Evolutionary conservation across 2,888 invertebrate genomes (phyloP), one percentile per base, ranked within the genome.

Genomic region (Pseudeuparius sepicola): DNA sequence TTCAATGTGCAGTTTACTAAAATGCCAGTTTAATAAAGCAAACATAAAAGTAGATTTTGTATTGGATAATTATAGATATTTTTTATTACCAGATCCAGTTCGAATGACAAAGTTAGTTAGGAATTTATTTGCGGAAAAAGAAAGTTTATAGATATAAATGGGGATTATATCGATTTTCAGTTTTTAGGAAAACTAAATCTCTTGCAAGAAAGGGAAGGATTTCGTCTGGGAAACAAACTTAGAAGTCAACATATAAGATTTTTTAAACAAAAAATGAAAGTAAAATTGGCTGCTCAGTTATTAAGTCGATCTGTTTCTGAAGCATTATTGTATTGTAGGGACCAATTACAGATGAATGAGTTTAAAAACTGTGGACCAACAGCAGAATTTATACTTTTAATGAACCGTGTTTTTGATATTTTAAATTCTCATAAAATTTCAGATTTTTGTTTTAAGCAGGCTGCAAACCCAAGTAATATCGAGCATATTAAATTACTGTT

Each of bases 361-460:
- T 43, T 43, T 36, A 13, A 1, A 29, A 24, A 35, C 17, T 38
- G 43, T 38, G 28, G 36, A 16, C 31, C 40, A 15, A 42, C 40
- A 4, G 32, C 27, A 29, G 23, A 40, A 36, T 42, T 42, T 38
- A 40, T 42, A 12, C 20, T 31, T 34, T 12, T 30, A 15, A 31
- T 42, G 3, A 42, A 42, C 37, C 20, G 34, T 37, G 31, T 27
- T 17, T 40, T 42, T 28, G 42, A 42, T 27, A 37, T 42, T 28
- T 31, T 40, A 14, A 40, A 40, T 37, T 40, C 40, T 4, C 40
- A 37, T 16, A 40, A 37, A 37, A 37, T 42, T 15, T 33, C 39
- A 3, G 38, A 41, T 33, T 39, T 39, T 23, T 26, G 15, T 28
- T 41, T 33, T 28, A 37, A 40, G 33, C 39, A 40, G 24, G 39